Evolutionary conservation across 35 echinoderm and acorn worm species (phyloP).

Genomic region (Acanthaster planci): DNA sequence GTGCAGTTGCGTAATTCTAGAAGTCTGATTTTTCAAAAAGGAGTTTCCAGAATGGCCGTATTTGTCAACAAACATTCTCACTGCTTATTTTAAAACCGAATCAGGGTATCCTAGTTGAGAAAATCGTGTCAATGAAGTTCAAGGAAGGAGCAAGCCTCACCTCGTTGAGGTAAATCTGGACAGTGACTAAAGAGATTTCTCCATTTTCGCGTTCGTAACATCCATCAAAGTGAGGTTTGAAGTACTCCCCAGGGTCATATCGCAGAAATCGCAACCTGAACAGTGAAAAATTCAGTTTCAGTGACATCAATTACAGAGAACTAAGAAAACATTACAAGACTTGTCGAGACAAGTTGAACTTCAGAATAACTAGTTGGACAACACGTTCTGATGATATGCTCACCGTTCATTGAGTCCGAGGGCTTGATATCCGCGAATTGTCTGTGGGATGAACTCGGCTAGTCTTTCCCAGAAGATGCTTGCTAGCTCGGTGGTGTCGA

Average conservation of each 20-base stretch:
- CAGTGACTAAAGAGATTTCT: neutral
- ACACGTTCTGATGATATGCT: neutral
- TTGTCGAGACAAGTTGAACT: no score
- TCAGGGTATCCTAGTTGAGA: no score
- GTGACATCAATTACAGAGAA: neutral
- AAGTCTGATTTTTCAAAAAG: no score
- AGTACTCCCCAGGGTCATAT: neutral
- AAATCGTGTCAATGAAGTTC: no score
- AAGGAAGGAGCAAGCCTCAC: no score
- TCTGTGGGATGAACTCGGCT: neutral
- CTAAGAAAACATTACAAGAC: no score
- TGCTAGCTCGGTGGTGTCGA: neutral
- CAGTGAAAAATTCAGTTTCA: neutral
- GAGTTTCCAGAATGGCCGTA: no score
- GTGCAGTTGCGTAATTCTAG: no score
- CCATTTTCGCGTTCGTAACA: neutral
- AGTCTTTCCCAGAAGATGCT: neutral
- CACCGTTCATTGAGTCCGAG: neutral
- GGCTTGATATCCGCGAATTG: neutral
- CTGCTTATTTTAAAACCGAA: no score
- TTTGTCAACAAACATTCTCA: no score
- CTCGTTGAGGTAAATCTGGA: conserved; percentile 8
- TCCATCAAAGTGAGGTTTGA: neutral
- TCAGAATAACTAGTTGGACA: no score
- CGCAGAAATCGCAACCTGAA: conserved; percentile 4